phyloP scores from a whole-genome alignment of 2,888 invertebrate genomes.

The Melieria picta region DNA sequence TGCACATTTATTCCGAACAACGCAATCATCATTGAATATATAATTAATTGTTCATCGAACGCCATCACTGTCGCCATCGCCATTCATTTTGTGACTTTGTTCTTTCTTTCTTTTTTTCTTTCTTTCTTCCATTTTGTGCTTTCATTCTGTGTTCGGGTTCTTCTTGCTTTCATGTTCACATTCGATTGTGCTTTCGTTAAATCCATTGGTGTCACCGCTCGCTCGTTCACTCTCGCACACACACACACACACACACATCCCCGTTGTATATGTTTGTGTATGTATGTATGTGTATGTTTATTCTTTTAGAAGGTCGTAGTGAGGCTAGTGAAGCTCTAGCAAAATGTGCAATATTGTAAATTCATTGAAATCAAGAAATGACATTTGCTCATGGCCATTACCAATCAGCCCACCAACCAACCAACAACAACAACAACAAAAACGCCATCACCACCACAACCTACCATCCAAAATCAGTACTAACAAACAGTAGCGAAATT shows the following conservation, averaged over 20 bases:
- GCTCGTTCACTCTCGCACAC: too few species aligned
- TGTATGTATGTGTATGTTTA: slow-evolving; percentile 34
- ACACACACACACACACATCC: too few species aligned
- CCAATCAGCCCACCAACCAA: slow-evolving; percentile 33
- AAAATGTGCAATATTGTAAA: slow-evolving; percentile 61
- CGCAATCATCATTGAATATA: not conserved
- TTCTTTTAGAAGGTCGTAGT: slow-evolving; percentile 64
- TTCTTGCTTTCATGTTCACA: slow-evolving; percentile 27
- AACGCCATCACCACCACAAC: slow-evolving; percentile 9
- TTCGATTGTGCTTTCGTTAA: slow-evolving; percentile 23
- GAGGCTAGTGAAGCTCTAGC: slow-evolving; percentile 66
- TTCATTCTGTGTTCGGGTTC: slow-evolving; percentile 3
- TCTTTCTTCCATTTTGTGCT: slow-evolving; percentile 28
- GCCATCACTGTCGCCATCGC: not conserved
- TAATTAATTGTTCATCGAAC: not conserved
- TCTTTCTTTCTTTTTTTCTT: slow-evolving; percentile 25
- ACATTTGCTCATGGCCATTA: slow-evolving; percentile 36
- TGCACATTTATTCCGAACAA: not conserved
- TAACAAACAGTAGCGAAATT: slow-evolving; percentile 3
- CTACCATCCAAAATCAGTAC: not conserved
- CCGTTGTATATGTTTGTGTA: slow-evolving; percentile 34
- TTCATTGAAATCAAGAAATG: slow-evolving; percentile 57
- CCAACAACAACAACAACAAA: slow-evolving; percentile 16
- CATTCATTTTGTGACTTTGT: slow-evolving; percentile 1
- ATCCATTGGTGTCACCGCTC: too few species aligned